Conservation (phyloP, 1,140 invertebrate genomes). For the Leptopilina boulardi region DNA sequence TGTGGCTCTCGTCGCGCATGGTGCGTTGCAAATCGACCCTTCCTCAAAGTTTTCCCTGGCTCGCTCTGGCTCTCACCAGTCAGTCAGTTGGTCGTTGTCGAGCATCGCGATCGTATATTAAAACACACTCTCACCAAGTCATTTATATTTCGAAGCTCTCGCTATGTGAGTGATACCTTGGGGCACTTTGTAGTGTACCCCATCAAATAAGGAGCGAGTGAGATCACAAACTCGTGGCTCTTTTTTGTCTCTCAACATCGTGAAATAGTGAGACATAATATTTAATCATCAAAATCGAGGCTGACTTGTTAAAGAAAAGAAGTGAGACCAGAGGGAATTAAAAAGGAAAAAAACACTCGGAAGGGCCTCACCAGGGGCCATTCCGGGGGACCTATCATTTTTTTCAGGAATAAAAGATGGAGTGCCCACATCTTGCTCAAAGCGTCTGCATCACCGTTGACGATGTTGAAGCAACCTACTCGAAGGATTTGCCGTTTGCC, state of each 20-base stretch:
- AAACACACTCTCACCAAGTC: not conserved
- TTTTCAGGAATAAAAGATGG: constrained; percentile 71
- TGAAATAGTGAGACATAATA: constrained; percentile 25
- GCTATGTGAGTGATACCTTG: constrained; percentile 32
- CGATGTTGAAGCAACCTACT: constrained; percentile 71
- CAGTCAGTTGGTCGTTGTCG: not conserved
- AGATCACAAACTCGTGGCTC: not conserved
- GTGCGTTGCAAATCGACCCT: constrained; percentile 29
- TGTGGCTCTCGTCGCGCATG: constrained; percentile 33
- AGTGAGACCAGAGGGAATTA: not conserved
- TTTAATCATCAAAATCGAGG: not conserved
- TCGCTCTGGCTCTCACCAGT: not conserved
- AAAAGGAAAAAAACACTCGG: constrained; percentile 21
- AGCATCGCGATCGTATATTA: constrained; percentile 13
- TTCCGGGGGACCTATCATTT: constrained; percentile 46
- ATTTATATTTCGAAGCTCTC: constrained; percentile 20
- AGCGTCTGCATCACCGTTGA: constrained; percentile 77
- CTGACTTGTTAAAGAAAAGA: constrained; percentile 33
- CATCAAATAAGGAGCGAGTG: constrained; percentile 25
- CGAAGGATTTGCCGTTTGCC: constrained; percentile 65
- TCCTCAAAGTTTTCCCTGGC: not conserved
- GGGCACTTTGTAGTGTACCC: not conserved
- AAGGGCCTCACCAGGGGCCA: constrained; percentile 56
- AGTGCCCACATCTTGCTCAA: constrained; percentile 79
- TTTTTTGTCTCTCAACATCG: constrained; percentile 23